Percentiles rank a stretch among this genome's conserved stretches.
phyloP scores from a whole-genome alignment of 2,888 invertebrate species.

The Oxytorus armatus region DNA sequence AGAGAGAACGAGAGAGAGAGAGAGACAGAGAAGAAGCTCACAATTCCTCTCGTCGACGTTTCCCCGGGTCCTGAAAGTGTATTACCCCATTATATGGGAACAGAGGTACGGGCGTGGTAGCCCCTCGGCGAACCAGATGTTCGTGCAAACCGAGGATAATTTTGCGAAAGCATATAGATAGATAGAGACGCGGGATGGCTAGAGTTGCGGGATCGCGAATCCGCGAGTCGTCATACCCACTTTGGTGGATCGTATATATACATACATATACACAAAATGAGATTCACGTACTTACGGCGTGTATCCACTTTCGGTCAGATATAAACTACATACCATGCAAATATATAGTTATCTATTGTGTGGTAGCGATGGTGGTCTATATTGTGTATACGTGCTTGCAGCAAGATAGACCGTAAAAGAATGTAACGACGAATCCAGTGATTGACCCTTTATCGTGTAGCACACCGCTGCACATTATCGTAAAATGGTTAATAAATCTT shows the following conservation, averaged over 20 bases:
- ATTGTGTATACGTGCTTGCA: slow-evolving; percentile 6
- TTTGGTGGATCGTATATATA: slow-evolving; percentile 42
- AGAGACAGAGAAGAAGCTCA: slow-evolving; percentile 21
- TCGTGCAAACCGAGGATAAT: slow-evolving; percentile 74
- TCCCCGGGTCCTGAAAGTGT: slow-evolving; percentile 72
- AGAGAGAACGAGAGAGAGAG: slow-evolving; percentile 17
- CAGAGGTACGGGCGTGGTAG: slow-evolving; percentile 54
- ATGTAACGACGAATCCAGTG: slow-evolving; percentile 7
- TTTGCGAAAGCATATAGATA: slow-evolving; percentile 70
- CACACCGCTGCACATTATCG: neutral
- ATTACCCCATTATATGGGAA: slow-evolving; percentile 79
- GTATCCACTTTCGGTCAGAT: slow-evolving; percentile 30
- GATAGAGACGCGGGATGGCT: slow-evolving; percentile 42
- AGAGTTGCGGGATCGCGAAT: slow-evolving; percentile 61
- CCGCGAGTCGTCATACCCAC: slow-evolving; percentile 44
- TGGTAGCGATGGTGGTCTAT: slow-evolving; percentile 11
- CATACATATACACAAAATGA: slow-evolving; percentile 46
- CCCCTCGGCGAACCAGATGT: slow-evolving; percentile 74
- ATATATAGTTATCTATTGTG: slow-evolving; percentile 27
- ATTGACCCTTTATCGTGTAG: slow-evolving; percentile 13
- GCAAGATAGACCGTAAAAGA: slow-evolving; percentile 6
- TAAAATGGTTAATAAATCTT: neutral
- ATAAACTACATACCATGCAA: slow-evolving; percentile 42
- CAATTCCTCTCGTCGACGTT: slow-evolving; percentile 66
- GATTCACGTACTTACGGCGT: slow-evolving; percentile 45